Conservation (phyloP, 2,888 invertebrate genomes). For the Zaprionus lineosus region DNA sequence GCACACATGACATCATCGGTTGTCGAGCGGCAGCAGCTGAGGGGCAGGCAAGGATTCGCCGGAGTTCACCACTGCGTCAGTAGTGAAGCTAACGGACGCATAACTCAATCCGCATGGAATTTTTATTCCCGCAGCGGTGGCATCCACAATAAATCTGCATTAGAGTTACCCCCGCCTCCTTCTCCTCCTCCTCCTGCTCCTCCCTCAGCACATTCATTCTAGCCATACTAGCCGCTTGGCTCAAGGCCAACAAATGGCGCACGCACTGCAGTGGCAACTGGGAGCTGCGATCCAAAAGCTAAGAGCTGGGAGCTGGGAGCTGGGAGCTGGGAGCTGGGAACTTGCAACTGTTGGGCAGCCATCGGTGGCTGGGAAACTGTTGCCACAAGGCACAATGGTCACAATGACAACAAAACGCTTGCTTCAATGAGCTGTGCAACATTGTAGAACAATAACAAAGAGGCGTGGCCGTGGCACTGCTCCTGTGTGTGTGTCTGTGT, state of each 20-base stretch:
- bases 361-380: background rate
- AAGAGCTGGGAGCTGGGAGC: background rate
- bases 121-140: slow-evolving; percentile 75
- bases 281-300: too few species aligned
- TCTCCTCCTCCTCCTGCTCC: slow-evolving; percentile 11
- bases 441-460: slow-evolving; percentile 46
- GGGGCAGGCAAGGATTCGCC: background rate
- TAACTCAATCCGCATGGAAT: slow-evolving; percentile 77
- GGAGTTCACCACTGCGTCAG: slow-evolving; percentile 46
- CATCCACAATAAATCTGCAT: slow-evolving; percentile 75
- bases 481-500: background rate
- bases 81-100: slow-evolving; percentile 73
- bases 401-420: slow-evolving; percentile 30
- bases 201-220: too few species aligned
- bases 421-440: slow-evolving; percentile 42
- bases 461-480: slow-evolving; percentile 45
- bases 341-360: background rate
- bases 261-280: slow-evolving; percentile 64
- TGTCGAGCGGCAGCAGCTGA: too few species aligned
- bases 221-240: slow-evolving; percentile 60
- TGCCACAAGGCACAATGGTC: slow-evolving; percentile 26
- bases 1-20: slow-evolving; percentile 58
- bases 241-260: slow-evolving; percentile 70
- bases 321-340: slow-evolving; percentile 1
- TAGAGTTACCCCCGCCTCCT: slow-evolving; percentile 35